Conservation (phyloP, 2,888 invertebrate genomes). For the Autographa gamma region DNA sequence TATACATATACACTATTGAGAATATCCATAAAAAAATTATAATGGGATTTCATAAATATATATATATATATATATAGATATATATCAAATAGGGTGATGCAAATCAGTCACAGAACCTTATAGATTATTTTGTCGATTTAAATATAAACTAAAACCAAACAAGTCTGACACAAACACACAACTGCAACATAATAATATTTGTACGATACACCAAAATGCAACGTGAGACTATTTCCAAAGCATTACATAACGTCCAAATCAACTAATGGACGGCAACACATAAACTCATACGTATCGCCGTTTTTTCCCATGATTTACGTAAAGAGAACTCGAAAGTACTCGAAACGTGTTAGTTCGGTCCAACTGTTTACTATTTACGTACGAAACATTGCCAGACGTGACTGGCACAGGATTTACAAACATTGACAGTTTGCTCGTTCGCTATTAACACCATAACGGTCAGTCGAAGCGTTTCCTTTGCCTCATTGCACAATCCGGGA, state of each 20-base stretch:
- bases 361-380: slow-evolving; percentile 43
- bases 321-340: slow-evolving; percentile 12
- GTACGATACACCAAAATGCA: not conserved
- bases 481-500: slow-evolving; percentile 44
- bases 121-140: not conserved
- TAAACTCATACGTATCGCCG: slow-evolving; percentile 29
- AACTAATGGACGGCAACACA: slow-evolving; percentile 11
- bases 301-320: slow-evolving; percentile 29
- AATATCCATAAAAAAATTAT: too few species aligned
- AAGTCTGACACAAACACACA: not conserved
- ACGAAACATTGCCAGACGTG: slow-evolving; percentile 33
- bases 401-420: slow-evolving; percentile 34
- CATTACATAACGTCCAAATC: slow-evolving; percentile 3
- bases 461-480: slow-evolving; percentile 29
- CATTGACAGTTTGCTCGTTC: slow-evolving; percentile 42
- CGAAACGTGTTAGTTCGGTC: slow-evolving; percentile 45
- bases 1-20: too few species aligned
- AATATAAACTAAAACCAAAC: not conserved
- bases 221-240: not conserved
- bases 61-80: too few species aligned
- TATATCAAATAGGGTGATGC: too few species aligned
- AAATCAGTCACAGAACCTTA: not conserved
- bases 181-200: not conserved
- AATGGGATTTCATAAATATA: too few species aligned
- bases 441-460: slow-evolving; percentile 47